Evolutionary conservation across 1,140 invertebrate genomes (phyloP), one percentile per base, ranked within the genome.

Genomic region (Drosophila littoralis): DNA sequence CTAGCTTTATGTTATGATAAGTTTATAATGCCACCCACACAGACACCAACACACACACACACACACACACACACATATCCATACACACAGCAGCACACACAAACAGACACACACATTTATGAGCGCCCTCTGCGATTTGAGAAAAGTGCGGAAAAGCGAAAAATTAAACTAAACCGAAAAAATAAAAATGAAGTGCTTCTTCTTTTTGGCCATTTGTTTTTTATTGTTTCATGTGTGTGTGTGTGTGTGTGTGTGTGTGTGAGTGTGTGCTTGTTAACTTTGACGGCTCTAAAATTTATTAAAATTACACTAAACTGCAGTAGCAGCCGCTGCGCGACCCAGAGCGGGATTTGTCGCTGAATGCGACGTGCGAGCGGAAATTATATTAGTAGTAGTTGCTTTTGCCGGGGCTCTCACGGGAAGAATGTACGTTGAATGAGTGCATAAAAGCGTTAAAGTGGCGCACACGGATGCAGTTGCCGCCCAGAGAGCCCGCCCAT

Each of bases 1-100:
- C 83, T 68, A 88, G 88, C 79, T 77, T 88, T 79, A 88, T 88
- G 82, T 80, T 75, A 83, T 88, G 79, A 88, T 88, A 82, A 88
- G 83, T 88, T 88, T 79, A 88, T 88, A 88, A 77, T 75, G 75
- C 75, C 33, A 42, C 46, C 33, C 51, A 42, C 36, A 46, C n/a
- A 65, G 48, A 58, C 35, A 33, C 33, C 22, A 33, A 15, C 2
- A 42, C 33, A 32, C 40, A 13, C 3, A 3, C n/a, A 33, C 35
- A 58, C 45, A 42, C 45, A 50, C 13, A 51, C 33, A 51, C 22
- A 17, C 40, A 6, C 7, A n/a, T 15, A 35, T 12, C n/a, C 35
- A 48, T 42, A 58, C 13, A 36, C 50, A n/a, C n/a, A 64, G 48
- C n/a, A 51, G 45, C 15, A 5, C 2, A 22, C 22, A 22, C 22